Conservation (phyloP, 1,140 invertebrate species). For the Dendrolimus kikuchii region DNA sequence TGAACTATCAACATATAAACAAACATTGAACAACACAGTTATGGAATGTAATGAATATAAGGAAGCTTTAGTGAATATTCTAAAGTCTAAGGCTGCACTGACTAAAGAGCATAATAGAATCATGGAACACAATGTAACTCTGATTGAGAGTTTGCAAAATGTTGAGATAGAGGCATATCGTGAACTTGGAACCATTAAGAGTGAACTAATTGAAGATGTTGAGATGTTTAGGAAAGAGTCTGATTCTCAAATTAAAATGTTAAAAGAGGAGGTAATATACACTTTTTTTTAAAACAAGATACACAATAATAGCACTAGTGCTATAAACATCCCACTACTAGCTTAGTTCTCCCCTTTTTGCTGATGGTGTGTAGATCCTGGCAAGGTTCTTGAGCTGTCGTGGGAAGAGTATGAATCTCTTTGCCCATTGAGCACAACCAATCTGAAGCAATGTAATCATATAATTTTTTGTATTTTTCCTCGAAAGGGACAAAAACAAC, state of each 20-base stretch:
- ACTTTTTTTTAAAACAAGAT: neutral
- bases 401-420: too few species aligned
- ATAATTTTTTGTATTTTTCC: too few species aligned
- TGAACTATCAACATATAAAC: constrained; percentile 49
- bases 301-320: neutral
- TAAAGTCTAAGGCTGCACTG: constrained; percentile 61
- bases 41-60: constrained; percentile 64
- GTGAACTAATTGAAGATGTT: constrained; percentile 62
- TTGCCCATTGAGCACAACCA: too few species aligned
- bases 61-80: constrained; percentile 56
- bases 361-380: too few species aligned
- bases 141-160: constrained; percentile 63
- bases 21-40: constrained; percentile 43
- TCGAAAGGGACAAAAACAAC: too few species aligned
- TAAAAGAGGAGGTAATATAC: constrained; percentile 49
- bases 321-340: neutral
- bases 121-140: constrained; percentile 63
- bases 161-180: constrained; percentile 62
- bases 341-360: too few species aligned
- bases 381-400: too few species aligned
- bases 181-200: constrained; percentile 59
- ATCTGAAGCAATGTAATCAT: too few species aligned
- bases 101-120: constrained; percentile 63
- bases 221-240: constrained; percentile 61
- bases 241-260: constrained; percentile 50